Evolutionary conservation across 2,888 invertebrate genomes (phyloP), one percentile per base, ranked within the genome.

Genomic region (Cybosia mesomella): DNA sequence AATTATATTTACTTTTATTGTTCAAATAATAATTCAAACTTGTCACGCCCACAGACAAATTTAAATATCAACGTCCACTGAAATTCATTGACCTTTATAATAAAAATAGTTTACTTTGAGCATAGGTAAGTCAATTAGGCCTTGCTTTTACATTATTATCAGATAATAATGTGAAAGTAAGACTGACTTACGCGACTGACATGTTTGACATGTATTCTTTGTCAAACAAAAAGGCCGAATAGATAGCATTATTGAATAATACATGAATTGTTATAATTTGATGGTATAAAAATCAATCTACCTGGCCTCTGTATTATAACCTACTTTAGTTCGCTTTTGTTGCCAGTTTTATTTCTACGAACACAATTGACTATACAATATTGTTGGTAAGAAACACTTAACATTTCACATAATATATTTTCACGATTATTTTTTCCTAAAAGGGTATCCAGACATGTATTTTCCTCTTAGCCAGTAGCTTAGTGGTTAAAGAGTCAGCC

Each of bases 161-260:
- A 28, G 28, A 28, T 2, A 28, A 28, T 28, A 28, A 28, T 49
- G 18, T 49, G 1, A 49, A 18, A 49, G 7, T 1, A 18, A 13
- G 18, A 11, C 49, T 3, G 1, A 55, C 28, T 28, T 53, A 49
- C 28, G n/a, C 5, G 9, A 3, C 1, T 49, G n/a, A 18, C 43
- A 60, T 43, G n/a, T 49, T 13, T 49, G 13, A 49, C 49, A 32
- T 13, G 43, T 24, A 21, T 49, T 60, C 18, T 43, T 43, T 43
- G 9, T 43, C n/a, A 49, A 61, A 49, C 11, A n/a, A 28, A 49
- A 61, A 61, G n/a, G 11, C 43, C n/a, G 39, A n/a, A n/a, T 43
- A 32, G 49, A 13, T 61, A 61, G n/a, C 28, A 49, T 28, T 28
- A n/a, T 28, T 61, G 61, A 61, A 61, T 61, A 43, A 61, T 49